Evolutionary conservation across 2,113 vertebrate species (phyloP).

Genomic region (Dasyprocta punctata): DNA sequence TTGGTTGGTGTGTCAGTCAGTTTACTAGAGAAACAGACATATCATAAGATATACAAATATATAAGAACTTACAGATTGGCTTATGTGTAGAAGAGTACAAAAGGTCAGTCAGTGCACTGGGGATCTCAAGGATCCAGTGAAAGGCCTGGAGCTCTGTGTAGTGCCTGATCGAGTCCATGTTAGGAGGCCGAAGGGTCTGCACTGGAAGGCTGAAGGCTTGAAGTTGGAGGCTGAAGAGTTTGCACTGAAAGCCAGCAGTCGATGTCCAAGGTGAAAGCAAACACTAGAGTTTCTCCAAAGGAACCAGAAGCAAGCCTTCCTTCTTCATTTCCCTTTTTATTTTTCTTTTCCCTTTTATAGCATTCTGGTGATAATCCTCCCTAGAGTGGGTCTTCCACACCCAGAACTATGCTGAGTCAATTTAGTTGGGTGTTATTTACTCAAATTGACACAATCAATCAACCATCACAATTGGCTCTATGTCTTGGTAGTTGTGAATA

Average conservation of each 20-base stretch:
- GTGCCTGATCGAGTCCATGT: not conserved
- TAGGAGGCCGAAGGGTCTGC: not conserved
- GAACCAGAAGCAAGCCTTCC: not conserved
- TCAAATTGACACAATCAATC: not conserved
- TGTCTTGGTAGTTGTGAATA: not conserved
- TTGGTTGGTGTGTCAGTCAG: not conserved
- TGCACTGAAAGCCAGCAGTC: not conserved
- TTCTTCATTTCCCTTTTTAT: not conserved
- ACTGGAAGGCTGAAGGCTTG: not conserved
- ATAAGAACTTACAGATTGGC: not conserved
- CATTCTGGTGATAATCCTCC: not conserved
- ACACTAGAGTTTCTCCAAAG: not conserved
- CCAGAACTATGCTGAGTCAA: not conserved
- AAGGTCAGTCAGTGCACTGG: not conserved
- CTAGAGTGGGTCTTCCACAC: not conserved
- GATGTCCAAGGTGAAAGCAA: not conserved
- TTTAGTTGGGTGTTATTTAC: not conserved
- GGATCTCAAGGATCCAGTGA: not conserved
- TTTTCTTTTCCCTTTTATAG: not conserved
- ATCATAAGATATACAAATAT: not conserved
- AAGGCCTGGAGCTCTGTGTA: not conserved
- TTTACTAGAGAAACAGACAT: not conserved
- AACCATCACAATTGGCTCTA: not conserved
- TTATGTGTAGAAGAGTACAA: not conserved
- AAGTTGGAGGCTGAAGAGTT: not conserved